phyloP scores from a whole-genome alignment of 2,888 invertebrate species.

The Ochropleura plecta region DNA sequence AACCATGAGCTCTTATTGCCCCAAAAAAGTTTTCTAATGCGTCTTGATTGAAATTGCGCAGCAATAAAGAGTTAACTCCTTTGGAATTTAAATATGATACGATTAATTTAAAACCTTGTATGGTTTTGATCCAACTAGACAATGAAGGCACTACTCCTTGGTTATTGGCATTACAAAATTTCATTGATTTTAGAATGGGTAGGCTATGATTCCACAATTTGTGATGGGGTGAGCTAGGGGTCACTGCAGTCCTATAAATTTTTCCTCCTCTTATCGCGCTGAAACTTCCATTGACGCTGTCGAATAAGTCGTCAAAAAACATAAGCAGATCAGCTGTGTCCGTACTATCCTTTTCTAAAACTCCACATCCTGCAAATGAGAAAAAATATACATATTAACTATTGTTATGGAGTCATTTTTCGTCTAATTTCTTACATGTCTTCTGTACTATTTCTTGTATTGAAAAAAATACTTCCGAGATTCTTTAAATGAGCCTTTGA shows the following conservation, averaged over 20 bases:
- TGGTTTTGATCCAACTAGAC: constrained; percentile 28
- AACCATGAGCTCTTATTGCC: constrained; percentile 28
- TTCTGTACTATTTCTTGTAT: too few species aligned
- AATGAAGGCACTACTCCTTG: constrained; percentile 2
- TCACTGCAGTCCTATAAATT: background rate
- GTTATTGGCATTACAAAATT: background rate
- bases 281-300: constrained; percentile 10
- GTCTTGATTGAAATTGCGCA: constrained; percentile 37
- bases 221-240: background rate
- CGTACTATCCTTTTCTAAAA: background rate
- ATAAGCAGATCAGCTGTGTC: constrained; percentile 9
- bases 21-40: constrained; percentile 39
- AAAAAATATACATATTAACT: background rate
- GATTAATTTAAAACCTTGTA: background rate
- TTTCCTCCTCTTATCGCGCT: constrained; percentile 11
- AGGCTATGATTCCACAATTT: constrained; percentile 3
- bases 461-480: too few species aligned
- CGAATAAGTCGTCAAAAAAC: constrained; percentile 14
- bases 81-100: background rate
- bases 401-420: too few species aligned
- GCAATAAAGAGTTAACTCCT: background rate
- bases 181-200: background rate
- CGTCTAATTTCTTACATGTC: too few species aligned
- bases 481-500: too few species aligned
- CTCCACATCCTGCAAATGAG: background rate